Base-by-base conservation (phyloP, 35 echinoderm and acorn worm species). In the Acanthaster planci region DNA sequence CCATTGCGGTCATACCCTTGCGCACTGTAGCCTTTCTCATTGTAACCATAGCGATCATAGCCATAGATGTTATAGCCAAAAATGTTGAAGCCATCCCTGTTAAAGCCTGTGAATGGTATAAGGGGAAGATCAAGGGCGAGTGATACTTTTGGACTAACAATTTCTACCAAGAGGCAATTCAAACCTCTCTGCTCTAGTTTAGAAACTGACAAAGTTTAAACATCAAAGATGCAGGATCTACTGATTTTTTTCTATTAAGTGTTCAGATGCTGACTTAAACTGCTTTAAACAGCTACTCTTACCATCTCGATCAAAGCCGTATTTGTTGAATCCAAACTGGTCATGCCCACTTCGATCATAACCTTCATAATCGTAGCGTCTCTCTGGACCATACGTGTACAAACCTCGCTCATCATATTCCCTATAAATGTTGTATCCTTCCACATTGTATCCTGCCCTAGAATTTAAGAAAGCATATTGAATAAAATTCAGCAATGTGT, bases 321-420 rank as follows among this genome's bases (percentile, higher is more conserved):
- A 94, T 85, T 89, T 76, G 75, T 99, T 99, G 52, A 78, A 99
- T 5, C 96, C 96, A 22, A 88, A 75, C 1, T 92, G 78, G 39
- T 99, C 96, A 89, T 94, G 93, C 17, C 96, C 96, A 6, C 82
- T 76, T 44, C 96, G 58, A 81, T 99, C 82, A 55, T 94, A 99
- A 5, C 96, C 96, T 31, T 94, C 86, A 78, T 85, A 88, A 42
- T 90, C 84, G 67, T 94, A 99, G 8, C 81, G 64, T 15, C 64
- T 26, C 34, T 34, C 64, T 34, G 26, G 72, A 77, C 77, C 64
- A 38, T 82, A 88, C 17, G 84, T 80, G 54, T 84, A 99, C 7
- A 99, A 50, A 34, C 94, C 82, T 19, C 91, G 53, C 21, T 76
- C 77, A 38, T 99, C 96, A 32, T 32, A 23, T 44, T 91, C 84